These are phyloP conservation scores for Danaus chrysippus DNA, from an alignment of 2,888 invertebrate genomes.

Conservation along the genomic window DNA sequence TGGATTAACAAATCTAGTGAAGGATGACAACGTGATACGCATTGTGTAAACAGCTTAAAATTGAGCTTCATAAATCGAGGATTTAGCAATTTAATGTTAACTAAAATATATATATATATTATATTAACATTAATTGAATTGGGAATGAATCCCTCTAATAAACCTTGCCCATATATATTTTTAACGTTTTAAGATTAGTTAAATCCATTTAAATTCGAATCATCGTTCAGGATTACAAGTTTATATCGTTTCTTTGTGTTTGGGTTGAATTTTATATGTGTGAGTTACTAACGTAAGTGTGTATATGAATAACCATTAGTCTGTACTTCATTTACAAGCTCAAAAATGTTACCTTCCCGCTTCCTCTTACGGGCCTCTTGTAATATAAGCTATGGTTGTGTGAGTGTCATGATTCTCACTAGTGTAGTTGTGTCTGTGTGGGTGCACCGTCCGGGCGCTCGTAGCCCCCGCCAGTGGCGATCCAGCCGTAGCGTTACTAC, in stretches of 20 bases:
- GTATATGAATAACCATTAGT: conserved; percentile 65
- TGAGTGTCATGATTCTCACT: conserved; percentile 48
- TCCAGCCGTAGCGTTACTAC: conserved; percentile 64
- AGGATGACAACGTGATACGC: not conserved
- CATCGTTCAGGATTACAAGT: conserved; percentile 76
- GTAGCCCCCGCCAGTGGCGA: conserved; percentile 76
- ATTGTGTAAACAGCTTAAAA: not conserved
- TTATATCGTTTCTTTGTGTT: conserved; percentile 69
- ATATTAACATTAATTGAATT: not conserved
- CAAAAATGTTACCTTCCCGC: conserved; percentile 71
- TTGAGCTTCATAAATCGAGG: not conserved
- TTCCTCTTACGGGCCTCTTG: conserved; percentile 59
- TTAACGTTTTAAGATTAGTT: conserved; percentile 49
- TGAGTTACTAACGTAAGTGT: conserved; percentile 54
- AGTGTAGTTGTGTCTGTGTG: conserved; percentile 56
- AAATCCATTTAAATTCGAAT: conserved; percentile 71
- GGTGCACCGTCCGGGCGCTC: conserved; percentile 68
- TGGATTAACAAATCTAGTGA: not conserved
- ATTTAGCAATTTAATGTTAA: no score
- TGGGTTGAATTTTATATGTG: conserved; percentile 41
- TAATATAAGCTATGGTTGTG: conserved; percentile 46
- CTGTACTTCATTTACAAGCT: conserved; percentile 72
- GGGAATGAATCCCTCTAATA: not conserved
- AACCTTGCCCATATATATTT: conserved; percentile 20
- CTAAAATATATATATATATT: not conserved